Evolutionary conservation across 2,113 vertebrate genomes (phyloP).

Genomic region (Apodemus speciosus): DNA sequence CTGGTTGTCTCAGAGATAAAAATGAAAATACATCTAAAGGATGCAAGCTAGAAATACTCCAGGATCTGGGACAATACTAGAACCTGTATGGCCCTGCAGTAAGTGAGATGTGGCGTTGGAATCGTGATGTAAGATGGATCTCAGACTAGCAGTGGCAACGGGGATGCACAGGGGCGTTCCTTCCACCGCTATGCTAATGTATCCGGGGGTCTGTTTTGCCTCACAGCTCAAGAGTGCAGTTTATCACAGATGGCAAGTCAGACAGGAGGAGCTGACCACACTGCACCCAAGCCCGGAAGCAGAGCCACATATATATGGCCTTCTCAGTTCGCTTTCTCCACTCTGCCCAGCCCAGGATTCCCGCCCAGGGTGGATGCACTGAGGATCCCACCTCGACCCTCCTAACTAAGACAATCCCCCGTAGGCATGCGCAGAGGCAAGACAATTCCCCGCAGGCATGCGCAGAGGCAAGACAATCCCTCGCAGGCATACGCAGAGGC

Average conservation of each 20-base stretch:
- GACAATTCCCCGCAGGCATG: neutral
- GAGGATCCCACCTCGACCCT: neutral
- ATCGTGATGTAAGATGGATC: neutral
- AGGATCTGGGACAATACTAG: neutral
- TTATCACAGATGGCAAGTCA: neutral
- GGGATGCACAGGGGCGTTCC: neutral
- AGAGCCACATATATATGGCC: neutral
- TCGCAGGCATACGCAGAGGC: neutral
- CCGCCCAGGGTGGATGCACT: neutral
- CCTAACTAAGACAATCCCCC: neutral
- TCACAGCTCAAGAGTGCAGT: neutral
- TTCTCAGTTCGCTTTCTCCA: neutral
- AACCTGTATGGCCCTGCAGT: neutral
- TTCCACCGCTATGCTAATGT: neutral
- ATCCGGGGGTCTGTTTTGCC: neutral
- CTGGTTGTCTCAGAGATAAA: neutral
- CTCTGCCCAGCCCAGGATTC: neutral
- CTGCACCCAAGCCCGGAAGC: neutral
- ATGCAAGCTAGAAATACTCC: neutral
- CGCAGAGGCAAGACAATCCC: too few relatives aligned
- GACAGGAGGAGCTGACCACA: neutral
- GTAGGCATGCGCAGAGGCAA: neutral
- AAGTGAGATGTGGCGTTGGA: neutral
- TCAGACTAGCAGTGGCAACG: neutral
- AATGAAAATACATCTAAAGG: neutral